These are phyloP conservation scores for Turritopsis rubra DNA, from an alignment of 30 jellyfish, hydroid and myxozoan species.

Conservation along the genomic window DNA sequence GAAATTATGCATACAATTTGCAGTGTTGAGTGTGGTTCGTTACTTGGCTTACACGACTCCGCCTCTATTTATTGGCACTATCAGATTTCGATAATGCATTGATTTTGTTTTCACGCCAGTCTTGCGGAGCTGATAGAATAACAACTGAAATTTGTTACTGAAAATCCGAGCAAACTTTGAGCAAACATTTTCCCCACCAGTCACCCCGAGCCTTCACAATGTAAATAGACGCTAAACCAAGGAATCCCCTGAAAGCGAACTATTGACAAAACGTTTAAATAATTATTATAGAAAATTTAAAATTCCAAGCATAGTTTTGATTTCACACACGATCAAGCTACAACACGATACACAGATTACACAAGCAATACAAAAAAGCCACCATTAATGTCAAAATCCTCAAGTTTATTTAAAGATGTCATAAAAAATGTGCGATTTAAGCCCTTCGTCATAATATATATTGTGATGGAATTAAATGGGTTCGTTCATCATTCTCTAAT, in stretches of 20 bases:
- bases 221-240: background rate
- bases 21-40: no score
- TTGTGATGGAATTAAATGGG: background rate
- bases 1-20: no score
- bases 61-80: no score
- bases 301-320: background rate
- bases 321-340: background rate
- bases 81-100: no score
- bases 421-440: background rate
- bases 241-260: background rate
- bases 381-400: background rate
- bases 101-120: no score
- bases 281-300: no score
- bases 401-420: background rate
- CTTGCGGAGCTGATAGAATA: no score
- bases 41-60: no score
- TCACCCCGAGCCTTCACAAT: background rate
- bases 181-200: no score
- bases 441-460: background rate
- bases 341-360: background rate
- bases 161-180: no score
- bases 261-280: background rate
- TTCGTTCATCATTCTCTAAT: background rate
- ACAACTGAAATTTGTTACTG: no score
- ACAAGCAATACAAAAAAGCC: background rate